A percentile compares a stretch with the other conserved stretches of the same genome.
Conservation (phyloP, 2,888 invertebrate genomes). For the Eristalis intricaria region DNA sequence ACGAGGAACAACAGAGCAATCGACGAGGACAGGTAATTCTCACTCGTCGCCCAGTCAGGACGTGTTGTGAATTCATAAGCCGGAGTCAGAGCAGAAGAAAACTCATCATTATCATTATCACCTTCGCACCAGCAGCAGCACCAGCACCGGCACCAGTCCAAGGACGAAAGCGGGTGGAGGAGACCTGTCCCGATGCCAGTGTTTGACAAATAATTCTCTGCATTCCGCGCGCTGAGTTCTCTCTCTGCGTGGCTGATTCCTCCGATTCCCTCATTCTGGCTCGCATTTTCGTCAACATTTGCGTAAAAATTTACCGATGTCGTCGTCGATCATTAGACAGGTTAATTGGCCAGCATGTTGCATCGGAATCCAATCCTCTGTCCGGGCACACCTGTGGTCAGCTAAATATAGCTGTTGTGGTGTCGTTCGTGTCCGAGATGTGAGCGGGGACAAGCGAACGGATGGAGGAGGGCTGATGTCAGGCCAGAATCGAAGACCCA, state of each 20-base stretch:
- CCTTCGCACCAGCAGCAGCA: conserved; percentile 48
- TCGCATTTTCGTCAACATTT: conserved; percentile 71
- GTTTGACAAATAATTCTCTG: conserved; percentile 71
- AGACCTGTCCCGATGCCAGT: conserved; percentile 42
- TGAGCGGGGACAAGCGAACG: conserved; percentile 32
- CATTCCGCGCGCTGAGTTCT: conserved; percentile 45
- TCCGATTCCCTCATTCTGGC: conserved; percentile 28
- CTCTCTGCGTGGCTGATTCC: conserved; percentile 6
- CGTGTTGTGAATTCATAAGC: conserved; percentile 70
- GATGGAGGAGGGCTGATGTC: conserved; percentile 41
- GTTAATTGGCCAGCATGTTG: conserved; percentile 77
- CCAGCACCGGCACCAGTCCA: conserved; percentile 9
- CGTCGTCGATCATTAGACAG: conserved; percentile 73
- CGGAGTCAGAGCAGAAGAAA: conserved; percentile 35
- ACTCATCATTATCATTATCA: conserved; percentile 71
- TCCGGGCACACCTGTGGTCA: conserved; percentile 70
- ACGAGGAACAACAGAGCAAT: neutral
- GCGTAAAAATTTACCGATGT: conserved; percentile 70
- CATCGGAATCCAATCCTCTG: conserved; percentile 77
- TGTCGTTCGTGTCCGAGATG: conserved; percentile 64
- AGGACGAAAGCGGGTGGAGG: neutral
- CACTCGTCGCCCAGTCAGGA: conserved; percentile 49
- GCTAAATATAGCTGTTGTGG: conserved; percentile 71
- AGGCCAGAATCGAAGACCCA: conserved; percentile 68
- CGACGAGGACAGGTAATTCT: conserved; percentile 57